These are phyloP conservation scores for Collichthys lucidus DNA, from an alignment of 2,113 vertebrate genomes.

Conservation along the genomic window DNA sequence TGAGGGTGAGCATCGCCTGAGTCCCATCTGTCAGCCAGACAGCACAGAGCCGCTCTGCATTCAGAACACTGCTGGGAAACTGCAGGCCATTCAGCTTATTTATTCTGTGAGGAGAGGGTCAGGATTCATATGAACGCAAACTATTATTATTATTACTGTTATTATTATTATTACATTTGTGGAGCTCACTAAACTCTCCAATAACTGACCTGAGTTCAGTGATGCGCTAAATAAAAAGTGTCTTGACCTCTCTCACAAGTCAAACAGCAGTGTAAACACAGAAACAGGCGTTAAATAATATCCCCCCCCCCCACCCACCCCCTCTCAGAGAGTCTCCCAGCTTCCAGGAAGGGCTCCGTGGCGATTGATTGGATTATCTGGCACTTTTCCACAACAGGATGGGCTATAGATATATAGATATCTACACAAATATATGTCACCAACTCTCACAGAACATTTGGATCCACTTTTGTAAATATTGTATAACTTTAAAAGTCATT, in stretches of 20 bases:
- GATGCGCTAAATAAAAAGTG: constrained; percentile 33
- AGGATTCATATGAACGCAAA: constrained; percentile 35
- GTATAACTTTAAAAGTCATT: constrained; percentile 83
- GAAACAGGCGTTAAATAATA: constrained; percentile 52
- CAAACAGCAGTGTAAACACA: constrained; percentile 48
- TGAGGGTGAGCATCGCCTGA: constrained; percentile 75
- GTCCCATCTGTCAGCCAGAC: constrained; percentile 72
- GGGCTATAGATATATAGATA: constrained; percentile 58
- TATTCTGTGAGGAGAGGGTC: constrained; percentile 51
- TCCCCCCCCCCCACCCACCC: no score
- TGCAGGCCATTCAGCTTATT: constrained; percentile 54
- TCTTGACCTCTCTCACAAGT: constrained; percentile 51
- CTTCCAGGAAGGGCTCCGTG: constrained; percentile 70
- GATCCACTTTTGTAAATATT: constrained; percentile 85
- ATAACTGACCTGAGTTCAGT: constrained; percentile 38
- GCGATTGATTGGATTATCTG: constrained; percentile 73
- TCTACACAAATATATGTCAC: constrained; percentile 62
- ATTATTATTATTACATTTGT: constrained; percentile 65
- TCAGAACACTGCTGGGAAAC: constrained; percentile 44
- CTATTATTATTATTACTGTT: constrained; percentile 73
- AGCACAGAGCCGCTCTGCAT: constrained; percentile 45
- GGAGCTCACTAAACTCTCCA: constrained; percentile 39
- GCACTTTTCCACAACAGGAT: constrained; percentile 76
- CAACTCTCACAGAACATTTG: constrained; percentile 73
- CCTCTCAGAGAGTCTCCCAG: constrained; percentile 53